A percentile compares a stretch with the other conserved stretches of the same genome.
Conservation (phyloP, 2,888 invertebrate genomes). For the Mimachlamys varia region DNA sequence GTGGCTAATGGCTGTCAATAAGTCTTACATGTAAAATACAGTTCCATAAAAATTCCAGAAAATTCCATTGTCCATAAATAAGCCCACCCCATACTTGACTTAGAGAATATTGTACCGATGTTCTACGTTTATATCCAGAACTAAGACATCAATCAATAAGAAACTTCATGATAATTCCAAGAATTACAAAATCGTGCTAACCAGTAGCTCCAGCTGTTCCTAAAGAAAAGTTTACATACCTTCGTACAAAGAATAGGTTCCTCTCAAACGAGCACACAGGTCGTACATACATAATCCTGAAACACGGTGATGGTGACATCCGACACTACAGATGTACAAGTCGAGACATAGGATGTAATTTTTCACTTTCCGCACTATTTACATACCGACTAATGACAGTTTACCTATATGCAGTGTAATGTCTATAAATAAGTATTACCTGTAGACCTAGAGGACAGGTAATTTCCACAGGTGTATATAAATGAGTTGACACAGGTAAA, state of each 20-base stretch:
- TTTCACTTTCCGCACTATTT: not conserved
- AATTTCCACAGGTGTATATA: constrained; percentile 35
- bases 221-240: not conserved
- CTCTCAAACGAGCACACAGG: no score
- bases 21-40: no score
- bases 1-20: no score
- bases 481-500: not conserved
- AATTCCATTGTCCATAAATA: no score
- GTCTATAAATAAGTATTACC: constrained; percentile 12
- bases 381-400: not conserved
- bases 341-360: not conserved
- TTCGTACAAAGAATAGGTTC: not conserved
- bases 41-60: no score
- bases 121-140: no score
- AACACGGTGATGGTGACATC: not conserved
- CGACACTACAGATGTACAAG: not conserved
- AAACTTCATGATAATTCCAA: no score
- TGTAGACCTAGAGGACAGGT: constrained; percentile 4
- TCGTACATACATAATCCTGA: not conserved
- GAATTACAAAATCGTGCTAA: not conserved
- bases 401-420: not conserved
- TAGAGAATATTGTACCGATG: no score
- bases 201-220: not conserved
- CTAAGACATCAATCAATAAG: no score
- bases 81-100: no score